Evolutionary conservation across 1,140 invertebrate genomes (phyloP).

Genomic region (Drosophila sucinea): DNA sequence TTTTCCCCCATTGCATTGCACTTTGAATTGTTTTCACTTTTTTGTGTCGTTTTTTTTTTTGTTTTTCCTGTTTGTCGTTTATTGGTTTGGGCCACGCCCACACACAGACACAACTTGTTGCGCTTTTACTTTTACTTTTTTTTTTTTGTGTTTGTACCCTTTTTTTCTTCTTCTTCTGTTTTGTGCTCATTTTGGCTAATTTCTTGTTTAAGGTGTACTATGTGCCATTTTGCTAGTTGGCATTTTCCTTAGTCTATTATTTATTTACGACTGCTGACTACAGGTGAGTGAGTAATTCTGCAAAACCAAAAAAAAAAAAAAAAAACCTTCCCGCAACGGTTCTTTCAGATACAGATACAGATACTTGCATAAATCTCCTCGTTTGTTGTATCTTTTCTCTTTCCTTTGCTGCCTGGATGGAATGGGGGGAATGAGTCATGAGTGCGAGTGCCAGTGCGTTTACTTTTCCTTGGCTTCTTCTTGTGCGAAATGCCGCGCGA

Average conservation of each 20-base stretch:
- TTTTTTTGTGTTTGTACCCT: background rate
- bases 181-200: conserved; percentile 35
- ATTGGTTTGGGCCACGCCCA: conserved; percentile 26
- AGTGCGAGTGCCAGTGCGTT: background rate
- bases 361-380: too few relatives aligned
- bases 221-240: too few relatives aligned
- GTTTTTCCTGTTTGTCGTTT: conserved; percentile 10
- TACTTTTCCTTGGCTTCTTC: conserved; percentile 2
- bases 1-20: conserved; percentile 19
- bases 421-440: background rate
- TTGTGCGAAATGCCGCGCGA: background rate
- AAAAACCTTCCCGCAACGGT: too few relatives aligned
- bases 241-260: too few relatives aligned
- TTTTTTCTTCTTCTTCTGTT: conserved; percentile 22
- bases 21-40: conserved; percentile 27
- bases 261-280: too few relatives aligned
- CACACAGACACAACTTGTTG: conserved; percentile 48
- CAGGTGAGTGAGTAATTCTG: too few relatives aligned
- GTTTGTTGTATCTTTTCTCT: too few relatives aligned
- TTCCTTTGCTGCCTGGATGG: too few relatives aligned
- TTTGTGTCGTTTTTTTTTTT: background rate
- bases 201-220: background rate
- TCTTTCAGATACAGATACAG: too few relatives aligned
- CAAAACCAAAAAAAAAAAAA: too few relatives aligned
- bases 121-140: conserved; percentile 54